These are phyloP conservation scores for Dicrostonyx torquatus DNA, from an alignment of 2,797 vertebrate genomes.

Conservation along the genomic window DNA sequence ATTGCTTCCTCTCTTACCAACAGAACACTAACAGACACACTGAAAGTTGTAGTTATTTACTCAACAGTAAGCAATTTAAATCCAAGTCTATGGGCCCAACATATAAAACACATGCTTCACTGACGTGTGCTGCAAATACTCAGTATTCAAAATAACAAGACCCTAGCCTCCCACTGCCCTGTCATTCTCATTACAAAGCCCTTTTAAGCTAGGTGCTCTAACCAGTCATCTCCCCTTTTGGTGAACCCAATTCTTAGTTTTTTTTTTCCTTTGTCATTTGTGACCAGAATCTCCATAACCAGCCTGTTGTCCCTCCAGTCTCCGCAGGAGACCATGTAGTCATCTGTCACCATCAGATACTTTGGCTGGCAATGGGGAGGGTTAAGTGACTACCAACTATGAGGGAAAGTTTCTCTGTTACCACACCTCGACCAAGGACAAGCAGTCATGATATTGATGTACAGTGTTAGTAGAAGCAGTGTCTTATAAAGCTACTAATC, in stretches of 20 bases:
- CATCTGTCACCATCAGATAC: not conserved
- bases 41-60: not conserved
- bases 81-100: not conserved
- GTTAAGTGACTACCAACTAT: accelerated
- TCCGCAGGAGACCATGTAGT: not conserved
- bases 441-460: not conserved
- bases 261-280: not conserved
- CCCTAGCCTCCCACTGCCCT: not conserved
- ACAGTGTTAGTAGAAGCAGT: not conserved
- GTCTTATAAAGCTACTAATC: not conserved
- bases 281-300: not conserved
- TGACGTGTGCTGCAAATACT: not conserved
- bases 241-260: not conserved
- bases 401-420: not conserved
- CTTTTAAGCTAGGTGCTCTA: not conserved
- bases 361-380: not conserved
- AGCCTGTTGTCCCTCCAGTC: not conserved
- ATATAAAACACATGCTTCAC: not conserved
- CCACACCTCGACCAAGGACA: not conserved
- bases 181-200: not conserved
- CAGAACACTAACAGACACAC: not conserved
- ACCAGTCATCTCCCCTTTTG: not conserved
- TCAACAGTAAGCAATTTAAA: not conserved
- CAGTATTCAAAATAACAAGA: not conserved
- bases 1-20: not conserved